Percentiles rank a stretch among this genome's conserved stretches.
phyloP scores from a whole-genome alignment of 1,140 invertebrate species.

The Colletes gigas region DNA sequence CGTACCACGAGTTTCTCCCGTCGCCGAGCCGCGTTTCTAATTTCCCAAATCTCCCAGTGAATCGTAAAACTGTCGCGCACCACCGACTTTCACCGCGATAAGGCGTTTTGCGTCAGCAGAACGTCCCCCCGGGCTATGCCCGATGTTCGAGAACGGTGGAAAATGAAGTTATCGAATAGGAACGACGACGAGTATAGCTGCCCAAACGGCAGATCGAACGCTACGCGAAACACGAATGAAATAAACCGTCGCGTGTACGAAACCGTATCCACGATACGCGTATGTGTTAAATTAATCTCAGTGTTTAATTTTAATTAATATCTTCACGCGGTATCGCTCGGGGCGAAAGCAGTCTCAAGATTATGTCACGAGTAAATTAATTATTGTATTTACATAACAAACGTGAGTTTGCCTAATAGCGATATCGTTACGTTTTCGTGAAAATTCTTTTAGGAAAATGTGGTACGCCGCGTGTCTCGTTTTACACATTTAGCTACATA shows the following conservation, averaged over 20 bases:
- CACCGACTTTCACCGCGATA: slow-evolving; percentile 56
- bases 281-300: background rate
- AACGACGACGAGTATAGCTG: too few species aligned
- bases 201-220: background rate
- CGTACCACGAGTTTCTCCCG: slow-evolving; percentile 1
- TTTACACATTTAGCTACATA: too few species aligned
- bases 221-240: background rate
- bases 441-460: background rate
- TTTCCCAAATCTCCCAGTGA: slow-evolving; percentile 37
- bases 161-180: background rate
- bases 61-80: slow-evolving; percentile 19
- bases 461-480: too few species aligned
- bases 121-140: background rate
- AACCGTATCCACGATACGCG: background rate
- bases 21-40: background rate
- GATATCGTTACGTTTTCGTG: background rate
- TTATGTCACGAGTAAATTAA: background rate
- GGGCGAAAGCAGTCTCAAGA: background rate
- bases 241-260: background rate
- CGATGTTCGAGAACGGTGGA: background rate
- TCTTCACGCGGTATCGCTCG: background rate
- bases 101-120: slow-evolving; percentile 50
- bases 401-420: background rate
- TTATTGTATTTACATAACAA: background rate
- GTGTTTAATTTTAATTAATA: background rate